These are phyloP conservation scores for Halcyon badia DNA, from an alignment of 2,797 vertebrate species.

Conservation along the genomic window DNA sequence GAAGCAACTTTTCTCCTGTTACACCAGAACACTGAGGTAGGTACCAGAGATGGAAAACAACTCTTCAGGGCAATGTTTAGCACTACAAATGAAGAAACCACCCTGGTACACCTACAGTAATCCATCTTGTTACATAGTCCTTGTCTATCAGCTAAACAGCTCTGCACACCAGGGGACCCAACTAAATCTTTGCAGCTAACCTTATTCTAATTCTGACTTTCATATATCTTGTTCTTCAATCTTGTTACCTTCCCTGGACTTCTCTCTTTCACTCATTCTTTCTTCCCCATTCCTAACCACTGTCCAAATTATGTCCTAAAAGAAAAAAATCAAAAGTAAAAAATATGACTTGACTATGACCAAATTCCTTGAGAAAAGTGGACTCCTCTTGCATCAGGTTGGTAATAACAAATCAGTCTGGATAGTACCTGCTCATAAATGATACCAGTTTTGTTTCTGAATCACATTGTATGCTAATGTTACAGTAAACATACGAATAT, in stretches of 20 bases:
- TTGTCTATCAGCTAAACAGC: fast-evolving
- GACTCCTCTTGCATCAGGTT: neutral
- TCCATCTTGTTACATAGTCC: neutral
- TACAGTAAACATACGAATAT: neutral
- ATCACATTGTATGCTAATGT: neutral
- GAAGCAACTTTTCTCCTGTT: neutral
- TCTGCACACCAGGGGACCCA: fast-evolving
- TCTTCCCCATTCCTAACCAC: neutral
- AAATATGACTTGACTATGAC: neutral
- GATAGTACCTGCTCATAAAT: neutral
- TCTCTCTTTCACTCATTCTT: neutral
- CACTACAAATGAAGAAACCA: neutral
- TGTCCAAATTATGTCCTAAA: neutral
- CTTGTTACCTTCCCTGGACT: neutral
- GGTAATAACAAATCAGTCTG: neutral
- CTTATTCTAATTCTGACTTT: neutral
- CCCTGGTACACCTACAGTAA: neutral
- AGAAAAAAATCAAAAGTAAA: neutral
- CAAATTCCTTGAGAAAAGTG: neutral
- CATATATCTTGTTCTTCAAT: neutral
- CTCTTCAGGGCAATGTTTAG: neutral
- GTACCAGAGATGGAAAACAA: neutral
- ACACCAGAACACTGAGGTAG: neutral
- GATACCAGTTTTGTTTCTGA: neutral
- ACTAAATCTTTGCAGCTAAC: neutral